Percentiles rank a stretch among this genome's conserved stretches.
phyloP scores from a whole-genome alignment of 2,888 invertebrate genomes.

The Drosophila mulleri region DNA sequence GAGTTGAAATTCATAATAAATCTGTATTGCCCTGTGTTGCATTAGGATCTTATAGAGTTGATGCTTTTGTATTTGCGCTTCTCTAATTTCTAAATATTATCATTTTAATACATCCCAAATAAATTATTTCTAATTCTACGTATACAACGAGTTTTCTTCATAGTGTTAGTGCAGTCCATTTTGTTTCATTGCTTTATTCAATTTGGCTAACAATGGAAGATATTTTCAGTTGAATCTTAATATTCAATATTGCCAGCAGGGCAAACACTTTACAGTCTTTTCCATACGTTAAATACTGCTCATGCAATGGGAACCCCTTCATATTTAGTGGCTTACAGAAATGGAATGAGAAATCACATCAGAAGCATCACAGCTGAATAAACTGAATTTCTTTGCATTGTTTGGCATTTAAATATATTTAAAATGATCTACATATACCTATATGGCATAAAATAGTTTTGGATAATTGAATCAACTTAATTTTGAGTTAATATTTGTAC shows the following conservation, averaged over 20 bases:
- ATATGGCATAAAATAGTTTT: background rate
- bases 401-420: background rate
- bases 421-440: background rate
- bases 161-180: background rate
- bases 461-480: too few relatives aligned
- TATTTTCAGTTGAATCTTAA: background rate
- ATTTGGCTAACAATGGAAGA: background rate
- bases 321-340: too few relatives aligned
- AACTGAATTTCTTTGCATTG: too few relatives aligned
- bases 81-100: too few relatives aligned
- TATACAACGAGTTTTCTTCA: background rate
- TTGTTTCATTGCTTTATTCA: background rate
- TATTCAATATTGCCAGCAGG: background rate
- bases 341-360: too few relatives aligned
- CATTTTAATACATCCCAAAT: too few relatives aligned
- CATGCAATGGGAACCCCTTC: too few relatives aligned
- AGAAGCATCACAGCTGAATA: too few relatives aligned
- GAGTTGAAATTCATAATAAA: too few relatives aligned
- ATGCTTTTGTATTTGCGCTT: too few relatives aligned
- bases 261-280: background rate
- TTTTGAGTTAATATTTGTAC: background rate
- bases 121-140: background rate
- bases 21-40: too few relatives aligned
- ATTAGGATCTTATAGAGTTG: too few relatives aligned
- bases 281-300: background rate